Conservation (phyloP, 2,113 vertebrate genomes). For the Aepyceros melampus region DNA sequence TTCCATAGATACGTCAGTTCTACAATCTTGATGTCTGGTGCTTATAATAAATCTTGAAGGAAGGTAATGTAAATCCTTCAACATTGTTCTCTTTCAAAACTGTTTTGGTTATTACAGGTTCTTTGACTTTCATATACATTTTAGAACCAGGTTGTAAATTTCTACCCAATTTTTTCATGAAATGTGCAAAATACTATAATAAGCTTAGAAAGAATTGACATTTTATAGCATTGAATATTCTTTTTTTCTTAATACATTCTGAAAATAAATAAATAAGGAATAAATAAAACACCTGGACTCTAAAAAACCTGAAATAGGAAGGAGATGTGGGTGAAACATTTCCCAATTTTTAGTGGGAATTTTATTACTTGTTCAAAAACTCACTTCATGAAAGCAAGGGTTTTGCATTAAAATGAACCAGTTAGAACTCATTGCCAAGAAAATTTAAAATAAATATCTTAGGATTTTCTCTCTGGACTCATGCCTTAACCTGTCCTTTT, state of each 20-base stretch:
- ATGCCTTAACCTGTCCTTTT: neutral
- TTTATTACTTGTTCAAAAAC: constrained; percentile 38
- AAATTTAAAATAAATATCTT: constrained; percentile 7
- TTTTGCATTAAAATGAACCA: constrained; percentile 13
- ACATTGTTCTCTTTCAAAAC: neutral
- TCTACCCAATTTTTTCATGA: neutral
- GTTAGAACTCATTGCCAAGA: constrained; percentile 10
- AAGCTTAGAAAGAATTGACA: neutral
- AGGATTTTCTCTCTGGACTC: neutral
- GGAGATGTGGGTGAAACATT: neutral
- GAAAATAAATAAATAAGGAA: constrained; percentile 17
- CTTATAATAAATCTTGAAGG: neutral
- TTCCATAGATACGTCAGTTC: neutral
- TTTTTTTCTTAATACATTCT: neutral
- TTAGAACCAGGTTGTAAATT: constrained; percentile 11
- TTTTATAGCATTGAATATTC: neutral
- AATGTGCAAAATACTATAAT: neutral
- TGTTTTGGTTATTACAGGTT: neutral
- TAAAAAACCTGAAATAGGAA: constrained; percentile 13
- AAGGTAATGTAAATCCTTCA: neutral
- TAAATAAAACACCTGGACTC: constrained; percentile 7
- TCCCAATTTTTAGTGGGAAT: constrained; percentile 15
- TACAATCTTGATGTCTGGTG: neutral
- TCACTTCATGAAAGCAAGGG: constrained; percentile 30
- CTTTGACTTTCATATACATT: neutral